phyloP scores from a whole-genome alignment of 1,140 invertebrate genomes.

The Pogonognathellus flavescens region DNA sequence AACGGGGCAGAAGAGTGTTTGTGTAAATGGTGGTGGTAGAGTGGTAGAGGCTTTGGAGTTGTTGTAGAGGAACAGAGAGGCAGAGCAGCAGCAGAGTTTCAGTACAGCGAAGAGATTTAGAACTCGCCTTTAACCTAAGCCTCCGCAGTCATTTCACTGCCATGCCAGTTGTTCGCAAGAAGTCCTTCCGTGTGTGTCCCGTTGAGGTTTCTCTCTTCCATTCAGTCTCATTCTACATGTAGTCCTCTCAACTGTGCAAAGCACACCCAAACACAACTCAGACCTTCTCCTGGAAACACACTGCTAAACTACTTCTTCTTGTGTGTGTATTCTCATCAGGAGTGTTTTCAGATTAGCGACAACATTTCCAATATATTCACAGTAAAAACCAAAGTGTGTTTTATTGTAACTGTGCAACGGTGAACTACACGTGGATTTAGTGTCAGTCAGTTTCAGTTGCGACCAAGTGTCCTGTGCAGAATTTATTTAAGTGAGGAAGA shows the following conservation, averaged over 20 bases:
- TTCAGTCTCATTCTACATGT: constrained; percentile 50
- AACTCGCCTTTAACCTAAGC: constrained; percentile 36
- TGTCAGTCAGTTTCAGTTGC: too few species aligned
- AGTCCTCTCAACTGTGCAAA: constrained; percentile 30
- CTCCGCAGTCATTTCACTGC: neutral
- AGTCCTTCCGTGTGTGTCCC: constrained; percentile 60
- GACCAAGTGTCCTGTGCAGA: too few species aligned
- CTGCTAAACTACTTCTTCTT: neutral
- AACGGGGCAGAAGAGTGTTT: too few species aligned
- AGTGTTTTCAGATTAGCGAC: too few species aligned
- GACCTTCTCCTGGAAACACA: constrained; percentile 12
- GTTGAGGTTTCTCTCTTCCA: constrained; percentile 56
- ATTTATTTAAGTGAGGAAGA: too few species aligned
- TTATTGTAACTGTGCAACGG: too few species aligned
- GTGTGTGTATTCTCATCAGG: too few species aligned
- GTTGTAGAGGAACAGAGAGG: neutral
- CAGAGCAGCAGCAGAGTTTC: neutral
- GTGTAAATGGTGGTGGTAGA: neutral
- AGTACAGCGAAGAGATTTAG: neutral
- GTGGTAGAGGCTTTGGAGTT: neutral
- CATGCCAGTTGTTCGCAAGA: constrained; percentile 59
- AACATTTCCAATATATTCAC: too few species aligned
- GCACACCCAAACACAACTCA: neutral
- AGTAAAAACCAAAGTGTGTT: too few species aligned
- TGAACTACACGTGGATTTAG: too few species aligned